These are phyloP conservation scores for Steatocranus sp. DNA, from an alignment of 2,797 vertebrate species.

Conservation along the genomic window DNA sequence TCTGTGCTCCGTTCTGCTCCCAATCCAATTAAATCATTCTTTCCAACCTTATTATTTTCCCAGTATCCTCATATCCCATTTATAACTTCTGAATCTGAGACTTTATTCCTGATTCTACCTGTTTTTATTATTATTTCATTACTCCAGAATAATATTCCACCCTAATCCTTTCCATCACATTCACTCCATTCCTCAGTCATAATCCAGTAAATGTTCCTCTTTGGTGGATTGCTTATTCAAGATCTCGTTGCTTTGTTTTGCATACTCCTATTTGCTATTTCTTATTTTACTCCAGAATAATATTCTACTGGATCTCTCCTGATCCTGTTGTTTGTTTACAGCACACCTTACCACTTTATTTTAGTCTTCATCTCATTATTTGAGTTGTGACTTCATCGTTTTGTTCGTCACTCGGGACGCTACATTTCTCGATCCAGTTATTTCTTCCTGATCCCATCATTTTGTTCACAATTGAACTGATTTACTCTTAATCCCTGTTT, in stretches of 20 bases:
- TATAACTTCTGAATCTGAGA: background rate
- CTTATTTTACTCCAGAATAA: background rate
- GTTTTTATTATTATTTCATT: background rate
- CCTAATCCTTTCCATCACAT: background rate
- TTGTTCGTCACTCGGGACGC: background rate
- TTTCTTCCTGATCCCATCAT: background rate
- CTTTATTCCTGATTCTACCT: background rate
- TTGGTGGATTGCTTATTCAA: rapidly evolving
- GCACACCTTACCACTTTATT: background rate
- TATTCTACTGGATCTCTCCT: background rate
- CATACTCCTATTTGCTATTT: background rate
- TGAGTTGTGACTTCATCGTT: background rate
- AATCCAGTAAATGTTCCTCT: background rate
- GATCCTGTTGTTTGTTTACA: background rate
- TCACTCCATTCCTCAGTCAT: background rate
- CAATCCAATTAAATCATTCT: rapidly evolving
- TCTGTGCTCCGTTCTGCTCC: rapidly evolving
- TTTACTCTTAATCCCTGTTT: background rate
- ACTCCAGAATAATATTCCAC: background rate
- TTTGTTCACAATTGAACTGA: background rate
- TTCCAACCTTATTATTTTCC: background rate
- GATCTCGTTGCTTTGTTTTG: background rate
- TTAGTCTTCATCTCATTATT: background rate
- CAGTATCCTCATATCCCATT: background rate
- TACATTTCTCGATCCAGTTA: rapidly evolving